Evolutionary conservation across 2,113 vertebrate species (phyloP).

Genomic region (Podarcis raffonei): DNA sequence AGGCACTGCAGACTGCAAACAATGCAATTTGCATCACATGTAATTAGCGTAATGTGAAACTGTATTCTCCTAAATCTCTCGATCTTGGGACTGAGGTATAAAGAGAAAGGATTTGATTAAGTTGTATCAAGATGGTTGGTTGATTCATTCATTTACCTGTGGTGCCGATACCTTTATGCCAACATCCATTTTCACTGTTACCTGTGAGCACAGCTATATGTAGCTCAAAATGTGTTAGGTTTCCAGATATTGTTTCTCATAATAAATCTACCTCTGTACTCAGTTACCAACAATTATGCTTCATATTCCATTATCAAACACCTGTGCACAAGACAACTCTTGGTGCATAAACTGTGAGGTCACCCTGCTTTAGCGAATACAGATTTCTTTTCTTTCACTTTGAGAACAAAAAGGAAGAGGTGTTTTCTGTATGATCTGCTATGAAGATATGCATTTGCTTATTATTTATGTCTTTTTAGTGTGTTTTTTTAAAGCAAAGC

Average conservation of each 20-base stretch:
- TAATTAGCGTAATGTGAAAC: neutral
- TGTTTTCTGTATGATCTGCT: conserved; percentile 26
- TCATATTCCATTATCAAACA: neutral
- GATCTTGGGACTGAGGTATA: neutral
- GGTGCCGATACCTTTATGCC: neutral
- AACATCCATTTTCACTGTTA: neutral
- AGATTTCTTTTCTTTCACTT: neutral
- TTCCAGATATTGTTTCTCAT: neutral
- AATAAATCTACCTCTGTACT: neutral
- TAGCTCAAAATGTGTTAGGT: neutral
- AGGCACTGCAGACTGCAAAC: neutral
- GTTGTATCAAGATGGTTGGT: neutral
- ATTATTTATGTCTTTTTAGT: conserved; percentile 37
- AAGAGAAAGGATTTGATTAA: neutral
- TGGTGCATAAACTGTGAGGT: neutral
- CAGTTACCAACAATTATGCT: neutral
- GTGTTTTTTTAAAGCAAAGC: conserved; percentile 30
- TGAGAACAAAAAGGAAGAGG: neutral
- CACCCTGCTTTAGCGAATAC: neutral
- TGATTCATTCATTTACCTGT: neutral
- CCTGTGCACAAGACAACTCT: neutral
- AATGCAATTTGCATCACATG: neutral
- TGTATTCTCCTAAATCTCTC: neutral
- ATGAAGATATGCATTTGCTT: conserved; percentile 47
- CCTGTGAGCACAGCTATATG: neutral